Base-by-base conservation (phyloP, 2,797 vertebrate genomes). In the Podarcis lilfordi region DNA sequence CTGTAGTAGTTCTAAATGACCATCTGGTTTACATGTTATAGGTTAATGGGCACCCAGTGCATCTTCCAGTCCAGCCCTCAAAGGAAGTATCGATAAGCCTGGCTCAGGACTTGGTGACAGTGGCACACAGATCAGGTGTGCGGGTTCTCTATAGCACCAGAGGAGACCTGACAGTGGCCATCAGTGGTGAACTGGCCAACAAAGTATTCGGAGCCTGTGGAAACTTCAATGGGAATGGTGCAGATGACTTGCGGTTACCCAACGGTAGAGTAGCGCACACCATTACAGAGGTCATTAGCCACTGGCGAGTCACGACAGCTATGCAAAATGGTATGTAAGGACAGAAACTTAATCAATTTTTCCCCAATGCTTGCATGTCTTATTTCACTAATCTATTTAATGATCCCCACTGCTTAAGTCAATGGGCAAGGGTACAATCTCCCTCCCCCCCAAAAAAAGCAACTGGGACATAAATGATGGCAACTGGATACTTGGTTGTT, bases 161-260 rank as follows among this genome's bases (percentile, higher is more conserved):
- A 10, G 94, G 94, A 79, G 92, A 95, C 37, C 82, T 97, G 71
- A 92, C 81, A 0, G 64, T 98, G 84, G 84, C 77, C 6, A 50
- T 96, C 82, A 93, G 91, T 50, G 75, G 59, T 1, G 84, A 40
- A 21, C 93, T 97, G 82, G 83, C 86, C 7, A 86, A 91, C 77
- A 93, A 93, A 91, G 91, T 97, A 92, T 97, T 95, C 1, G 95
- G 96, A 0, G 96, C 96, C 87, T 97, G 97, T 8, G 96, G 97
- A 7, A 97, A 97, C 92, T 97, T 95, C 92, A 97, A 97, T 0
- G 94, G 91, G 0, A 64, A 95, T 7, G 45, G 78, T 5, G 92
- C 91, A 0, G 96, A 98, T 32, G 96, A 98, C 80, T 96, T 97
- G 89, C 92, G 84, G 80, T 91, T 96, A 35, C 94, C 96, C 0